Evolutionary conservation across 2,797 vertebrate genomes (phyloP).

Genomic region (Macropodus opercularis): DNA sequence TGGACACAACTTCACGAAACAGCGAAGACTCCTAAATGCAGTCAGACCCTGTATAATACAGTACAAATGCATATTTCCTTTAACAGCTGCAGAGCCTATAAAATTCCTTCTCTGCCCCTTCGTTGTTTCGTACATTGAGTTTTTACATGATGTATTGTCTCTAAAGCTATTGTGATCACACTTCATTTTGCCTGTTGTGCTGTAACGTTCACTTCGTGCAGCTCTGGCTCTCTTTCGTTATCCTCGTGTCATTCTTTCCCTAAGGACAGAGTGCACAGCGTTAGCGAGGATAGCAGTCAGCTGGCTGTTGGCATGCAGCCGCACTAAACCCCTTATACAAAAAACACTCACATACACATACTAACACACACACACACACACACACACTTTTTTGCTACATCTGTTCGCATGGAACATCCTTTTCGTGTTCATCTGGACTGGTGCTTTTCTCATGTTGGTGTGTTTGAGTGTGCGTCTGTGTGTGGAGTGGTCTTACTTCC

Average conservation of each 20-base stretch:
- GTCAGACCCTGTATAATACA: background rate
- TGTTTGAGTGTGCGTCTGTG: slow-evolving; percentile 21
- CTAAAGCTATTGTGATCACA: background rate
- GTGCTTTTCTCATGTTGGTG: slow-evolving; percentile 38
- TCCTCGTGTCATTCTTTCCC: slow-evolving; percentile 1
- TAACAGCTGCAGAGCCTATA: background rate
- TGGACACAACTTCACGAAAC: background rate
- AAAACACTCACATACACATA: slow-evolving; percentile 49
- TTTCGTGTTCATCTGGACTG: slow-evolving; percentile 68
- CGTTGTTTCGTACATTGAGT: background rate
- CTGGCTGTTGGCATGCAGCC: slow-evolving; percentile 52
- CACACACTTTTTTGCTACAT: slow-evolving; percentile 52
- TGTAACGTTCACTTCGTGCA: background rate
- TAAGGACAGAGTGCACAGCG: background rate
- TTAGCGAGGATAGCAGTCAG: slow-evolving; percentile 42
- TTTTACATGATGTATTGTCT: background rate
- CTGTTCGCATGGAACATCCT: slow-evolving; percentile 60
- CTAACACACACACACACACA: slow-evolving; percentile 16
- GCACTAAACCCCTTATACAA: slow-evolving; percentile 60
- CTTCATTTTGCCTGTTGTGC: background rate
- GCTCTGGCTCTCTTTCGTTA: background rate
- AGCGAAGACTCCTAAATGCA: background rate
- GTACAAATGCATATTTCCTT: background rate
- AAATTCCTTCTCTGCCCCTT: background rate
- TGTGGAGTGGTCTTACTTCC: slow-evolving; percentile 34